A percentile compares a stretch with the other conserved stretches of the same genome.
Conservation (phyloP, 1,140 invertebrate genomes). For the Diorhabda sublineata region DNA sequence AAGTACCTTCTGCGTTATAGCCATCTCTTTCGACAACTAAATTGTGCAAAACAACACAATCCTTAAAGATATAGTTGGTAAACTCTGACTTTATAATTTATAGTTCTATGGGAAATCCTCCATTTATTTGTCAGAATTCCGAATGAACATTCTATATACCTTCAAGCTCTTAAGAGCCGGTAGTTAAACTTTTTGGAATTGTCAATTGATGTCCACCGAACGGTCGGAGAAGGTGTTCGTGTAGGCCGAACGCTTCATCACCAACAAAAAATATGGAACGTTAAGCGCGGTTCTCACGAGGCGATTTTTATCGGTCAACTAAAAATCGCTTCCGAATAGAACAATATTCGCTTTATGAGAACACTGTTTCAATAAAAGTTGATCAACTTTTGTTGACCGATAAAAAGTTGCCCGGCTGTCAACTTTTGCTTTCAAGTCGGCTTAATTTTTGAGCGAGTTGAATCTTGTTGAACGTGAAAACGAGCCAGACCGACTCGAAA, state of each 20-base stretch:
- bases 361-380: too few relatives aligned
- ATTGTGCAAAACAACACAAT: slow-evolving; percentile 41
- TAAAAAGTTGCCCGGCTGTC: too few relatives aligned
- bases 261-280: too few relatives aligned
- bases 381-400: too few relatives aligned
- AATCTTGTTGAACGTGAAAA: too few relatives aligned
- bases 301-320: too few relatives aligned
- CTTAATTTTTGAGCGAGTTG: too few relatives aligned
- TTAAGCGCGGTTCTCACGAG: too few relatives aligned
- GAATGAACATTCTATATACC: slow-evolving; percentile 37
- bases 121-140: slow-evolving; percentile 40
- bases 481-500: too few relatives aligned
- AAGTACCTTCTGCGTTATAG: slow-evolving; percentile 1
- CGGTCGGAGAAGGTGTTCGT: slow-evolving; percentile 12
- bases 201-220: slow-evolving; percentile 22
- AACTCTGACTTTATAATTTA: slow-evolving; percentile 34
- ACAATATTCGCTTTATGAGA: too few relatives aligned
- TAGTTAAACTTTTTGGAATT: slow-evolving; percentile 29
- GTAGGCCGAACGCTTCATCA: not conserved
- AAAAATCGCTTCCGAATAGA: too few relatives aligned
- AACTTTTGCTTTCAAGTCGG: too few relatives aligned
- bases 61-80: slow-evolving; percentile 34
- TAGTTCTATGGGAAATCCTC: slow-evolving; percentile 39
- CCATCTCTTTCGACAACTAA: slow-evolving; percentile 38
- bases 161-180: slow-evolving; percentile 29